phyloP scores from a whole-genome alignment of 2,888 invertebrate species.

The Phyto melanocephala region DNA sequence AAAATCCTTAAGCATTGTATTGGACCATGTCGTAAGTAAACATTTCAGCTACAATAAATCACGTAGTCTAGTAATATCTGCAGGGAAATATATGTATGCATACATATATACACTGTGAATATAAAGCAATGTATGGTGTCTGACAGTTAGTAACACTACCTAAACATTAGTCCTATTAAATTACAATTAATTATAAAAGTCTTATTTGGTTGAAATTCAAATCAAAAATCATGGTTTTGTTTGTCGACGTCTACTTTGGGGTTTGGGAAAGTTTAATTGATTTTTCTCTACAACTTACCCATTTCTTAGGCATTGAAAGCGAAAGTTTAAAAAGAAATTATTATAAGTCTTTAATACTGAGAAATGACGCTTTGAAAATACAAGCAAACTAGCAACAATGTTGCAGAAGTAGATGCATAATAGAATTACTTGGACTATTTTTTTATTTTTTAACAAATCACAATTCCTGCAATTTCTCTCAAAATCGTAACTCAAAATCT shows the following conservation, averaged over 20 bases:
- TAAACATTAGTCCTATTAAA: conserved; percentile 44
- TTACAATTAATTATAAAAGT: conserved; percentile 56
- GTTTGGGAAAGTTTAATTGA: conserved; percentile 54
- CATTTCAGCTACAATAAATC: no score
- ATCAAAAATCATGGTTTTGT: conserved; percentile 18
- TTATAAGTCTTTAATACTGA: not conserved
- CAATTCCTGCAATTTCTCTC: no score
- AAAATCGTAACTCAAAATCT: no score
- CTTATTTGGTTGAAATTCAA: conserved; percentile 38
- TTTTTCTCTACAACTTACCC: not conserved
- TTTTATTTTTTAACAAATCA: no score
- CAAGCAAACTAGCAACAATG: not conserved
- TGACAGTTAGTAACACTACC: not conserved
- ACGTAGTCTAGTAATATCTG: no score
- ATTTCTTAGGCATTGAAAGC: not conserved
- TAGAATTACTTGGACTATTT: no score
- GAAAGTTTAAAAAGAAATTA: conserved; percentile 23
- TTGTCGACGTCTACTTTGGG: conserved; percentile 22
- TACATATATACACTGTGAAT: no score
- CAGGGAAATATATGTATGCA: no score
- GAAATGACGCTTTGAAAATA: not conserved
- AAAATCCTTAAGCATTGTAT: no score
- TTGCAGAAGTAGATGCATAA: not conserved
- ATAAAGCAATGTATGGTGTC: not conserved
- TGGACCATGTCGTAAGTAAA: no score